Conservation (phyloP, 2,888 invertebrate genomes). For the Phanerotoma sp. region DNA sequence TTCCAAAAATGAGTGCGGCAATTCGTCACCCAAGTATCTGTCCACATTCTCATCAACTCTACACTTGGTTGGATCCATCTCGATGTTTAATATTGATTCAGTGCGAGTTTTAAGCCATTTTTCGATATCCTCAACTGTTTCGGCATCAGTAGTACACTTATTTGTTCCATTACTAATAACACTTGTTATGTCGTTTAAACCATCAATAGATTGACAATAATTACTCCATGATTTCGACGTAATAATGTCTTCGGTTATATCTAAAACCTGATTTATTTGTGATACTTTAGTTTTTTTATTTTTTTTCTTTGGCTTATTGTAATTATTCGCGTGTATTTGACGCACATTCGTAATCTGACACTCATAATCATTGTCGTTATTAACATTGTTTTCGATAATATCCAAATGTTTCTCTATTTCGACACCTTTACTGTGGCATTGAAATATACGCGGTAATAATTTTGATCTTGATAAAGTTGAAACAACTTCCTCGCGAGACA, state of each 20-base stretch:
- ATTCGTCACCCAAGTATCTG: slow-evolving; percentile 45
- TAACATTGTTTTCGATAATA: slow-evolving; percentile 21
- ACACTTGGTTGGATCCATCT: slow-evolving; percentile 46
- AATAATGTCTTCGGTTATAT: neutral
- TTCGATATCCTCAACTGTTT: slow-evolving; percentile 48
- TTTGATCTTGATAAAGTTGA: slow-evolving; percentile 41
- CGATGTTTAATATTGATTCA: slow-evolving; percentile 46
- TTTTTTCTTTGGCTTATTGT: slow-evolving; percentile 1
- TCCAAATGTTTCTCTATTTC: slow-evolving; percentile 22
- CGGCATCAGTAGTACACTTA: slow-evolving; percentile 9
- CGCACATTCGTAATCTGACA: slow-evolving; percentile 2
- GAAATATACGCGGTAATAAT: slow-evolving; percentile 48
- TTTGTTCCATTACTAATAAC: neutral
- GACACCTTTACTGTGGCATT: slow-evolving; percentile 35
- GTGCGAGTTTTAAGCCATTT: slow-evolving; percentile 52
- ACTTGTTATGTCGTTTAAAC: neutral
- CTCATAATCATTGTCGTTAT: slow-evolving; percentile 11
- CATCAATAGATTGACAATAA: slow-evolving; percentile 8
- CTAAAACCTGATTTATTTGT: slow-evolving; percentile 14
- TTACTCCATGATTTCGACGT: neutral
- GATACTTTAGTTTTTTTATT: slow-evolving; percentile 8
- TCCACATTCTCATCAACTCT: slow-evolving; percentile 43
- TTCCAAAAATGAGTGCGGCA: slow-evolving; percentile 44
- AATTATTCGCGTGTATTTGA: neutral
- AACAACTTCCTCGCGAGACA: slow-evolving; percentile 46